phyloP scores from a whole-genome alignment of 2,888 invertebrate genomes.

The Andrena flavipes region DNA sequence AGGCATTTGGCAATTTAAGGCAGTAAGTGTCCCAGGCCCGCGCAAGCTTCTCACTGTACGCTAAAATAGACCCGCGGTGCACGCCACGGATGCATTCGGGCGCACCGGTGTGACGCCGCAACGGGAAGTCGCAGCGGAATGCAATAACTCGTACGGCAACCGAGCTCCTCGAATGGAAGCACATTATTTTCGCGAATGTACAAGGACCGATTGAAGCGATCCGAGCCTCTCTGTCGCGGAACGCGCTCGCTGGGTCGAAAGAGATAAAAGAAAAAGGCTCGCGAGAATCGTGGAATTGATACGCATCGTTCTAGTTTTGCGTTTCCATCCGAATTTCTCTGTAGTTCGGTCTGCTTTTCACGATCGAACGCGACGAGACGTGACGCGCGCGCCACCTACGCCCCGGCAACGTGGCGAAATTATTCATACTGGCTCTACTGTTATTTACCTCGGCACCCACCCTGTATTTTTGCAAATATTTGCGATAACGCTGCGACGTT shows the following conservation, averaged over 20 bases:
- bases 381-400: not conserved
- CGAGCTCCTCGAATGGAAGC: constrained; percentile 20
- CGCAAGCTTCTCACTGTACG: constrained; percentile 34
- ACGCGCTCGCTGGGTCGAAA: not conserved
- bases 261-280: not conserved
- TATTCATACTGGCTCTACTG: not conserved
- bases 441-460: not conserved
- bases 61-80: constrained; percentile 45
- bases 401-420: too few relatives aligned
- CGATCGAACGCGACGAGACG: constrained; percentile 1
- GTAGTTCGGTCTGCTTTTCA: not conserved
- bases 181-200: not conserved
- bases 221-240: not conserved
- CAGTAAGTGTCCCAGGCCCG: constrained; percentile 69
- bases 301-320: not conserved
- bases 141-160: not conserved
- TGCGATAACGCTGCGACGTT: constrained; percentile 1
- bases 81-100: constrained; percentile 14
- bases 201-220: not conserved
- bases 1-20: constrained; percentile 82
- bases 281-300: not conserved
- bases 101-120: constrained; percentile 19
- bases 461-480: too few relatives aligned
- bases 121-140: constrained; percentile 9
- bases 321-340: constrained; percentile 5